A percentile compares a stretch with the other conserved stretches of the same genome.
Evolutionary conservation across 2,888 invertebrate genomes (phyloP).

Genomic region (Plagodis dolabraria): DNA sequence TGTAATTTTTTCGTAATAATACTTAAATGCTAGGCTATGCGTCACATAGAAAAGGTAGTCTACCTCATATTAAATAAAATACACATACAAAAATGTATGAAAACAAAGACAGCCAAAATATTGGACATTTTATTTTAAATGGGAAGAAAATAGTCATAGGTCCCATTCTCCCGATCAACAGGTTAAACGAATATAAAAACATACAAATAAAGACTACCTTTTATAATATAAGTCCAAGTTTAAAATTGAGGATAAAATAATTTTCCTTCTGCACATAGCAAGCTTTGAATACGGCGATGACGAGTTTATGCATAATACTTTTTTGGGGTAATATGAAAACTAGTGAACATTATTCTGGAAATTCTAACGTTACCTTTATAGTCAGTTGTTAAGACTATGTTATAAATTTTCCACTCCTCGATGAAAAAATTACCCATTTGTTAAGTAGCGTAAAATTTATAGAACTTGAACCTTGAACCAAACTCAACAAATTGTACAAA

Average conservation of each 20-base stretch:
- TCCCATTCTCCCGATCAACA: conserved; percentile 59
- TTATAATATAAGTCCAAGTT: conserved; percentile 13
- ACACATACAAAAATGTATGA: conserved; percentile 31
- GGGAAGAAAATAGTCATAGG: conserved; percentile 46
- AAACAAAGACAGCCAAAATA: conserved; percentile 35
- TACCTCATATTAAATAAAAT: conserved; percentile 9
- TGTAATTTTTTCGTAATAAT: background rate
- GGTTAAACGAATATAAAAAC: conserved; percentile 38
- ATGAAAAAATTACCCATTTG: too few relatives aligned
- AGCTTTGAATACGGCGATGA: conserved; percentile 36
- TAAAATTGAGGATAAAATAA: conserved; percentile 9
- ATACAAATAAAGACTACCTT: conserved; percentile 30
- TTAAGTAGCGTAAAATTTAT: too few relatives aligned
- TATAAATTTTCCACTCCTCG: too few relatives aligned
- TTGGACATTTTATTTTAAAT: conserved; percentile 25
- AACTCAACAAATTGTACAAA: too few relatives aligned
- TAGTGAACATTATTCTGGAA: background rate
- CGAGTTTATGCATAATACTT: conserved; percentile 21
- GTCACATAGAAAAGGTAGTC: conserved; percentile 15
- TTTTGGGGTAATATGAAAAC: background rate
- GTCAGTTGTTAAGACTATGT: too few relatives aligned
- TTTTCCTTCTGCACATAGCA: conserved; percentile 18
- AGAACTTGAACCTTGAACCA: too few relatives aligned
- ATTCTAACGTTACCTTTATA: background rate
- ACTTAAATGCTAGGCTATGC: conserved; percentile 2